phyloP scores from a whole-genome alignment of 2,113 vertebrate species.

The Gymnorhina tibicen region DNA sequence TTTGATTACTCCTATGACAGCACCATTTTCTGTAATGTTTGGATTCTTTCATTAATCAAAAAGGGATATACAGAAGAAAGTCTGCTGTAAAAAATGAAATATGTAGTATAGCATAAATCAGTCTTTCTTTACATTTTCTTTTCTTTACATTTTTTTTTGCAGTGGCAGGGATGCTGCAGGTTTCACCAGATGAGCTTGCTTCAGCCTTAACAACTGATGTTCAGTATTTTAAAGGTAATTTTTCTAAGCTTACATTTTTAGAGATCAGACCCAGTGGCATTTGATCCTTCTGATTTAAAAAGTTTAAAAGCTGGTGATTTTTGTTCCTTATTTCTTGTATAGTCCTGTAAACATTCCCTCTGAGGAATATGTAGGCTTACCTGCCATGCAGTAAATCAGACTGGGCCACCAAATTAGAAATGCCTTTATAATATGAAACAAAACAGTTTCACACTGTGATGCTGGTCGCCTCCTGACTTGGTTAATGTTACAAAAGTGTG shows the following conservation, averaged over 20 bases:
- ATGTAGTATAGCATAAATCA: background rate
- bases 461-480: background rate
- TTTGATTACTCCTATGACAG: background rate
- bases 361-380: background rate
- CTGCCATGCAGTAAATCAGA: background rate
- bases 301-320: background rate
- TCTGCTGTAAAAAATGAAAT: background rate
- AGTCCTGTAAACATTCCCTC: background rate
- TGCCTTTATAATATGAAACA: background rate
- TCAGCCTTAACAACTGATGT: constrained; percentile 89
- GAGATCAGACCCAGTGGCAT: background rate
- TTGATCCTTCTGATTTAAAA: background rate
- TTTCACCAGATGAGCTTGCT: constrained; percentile 82
- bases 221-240: constrained; percentile 91
- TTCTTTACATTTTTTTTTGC: constrained; percentile 40
- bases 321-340: background rate
- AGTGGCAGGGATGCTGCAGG: constrained; percentile 90
- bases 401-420: background rate
- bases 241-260: background rate
- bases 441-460: background rate
- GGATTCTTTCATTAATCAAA: background rate
- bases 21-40: background rate
- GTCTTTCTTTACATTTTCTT: background rate
- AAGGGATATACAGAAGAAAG: background rate
- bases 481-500: background rate